These are phyloP conservation scores for Octodon degus DNA, from an alignment of 2,113 vertebrate genomes.

Conservation along the genomic window DNA sequence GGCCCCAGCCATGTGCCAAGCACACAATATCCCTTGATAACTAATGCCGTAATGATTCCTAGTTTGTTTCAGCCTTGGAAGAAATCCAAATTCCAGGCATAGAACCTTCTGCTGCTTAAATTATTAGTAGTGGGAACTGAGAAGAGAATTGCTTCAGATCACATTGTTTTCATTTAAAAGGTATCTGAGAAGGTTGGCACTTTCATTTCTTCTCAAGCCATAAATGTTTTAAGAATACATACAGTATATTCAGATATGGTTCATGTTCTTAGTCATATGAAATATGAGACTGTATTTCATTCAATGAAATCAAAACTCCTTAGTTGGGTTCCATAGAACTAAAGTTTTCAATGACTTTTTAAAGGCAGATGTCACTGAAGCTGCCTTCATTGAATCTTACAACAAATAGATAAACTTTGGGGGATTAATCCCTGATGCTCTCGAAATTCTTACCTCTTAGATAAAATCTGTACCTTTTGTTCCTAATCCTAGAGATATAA, in stretches of 20 bases:
- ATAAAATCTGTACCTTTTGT: slow-evolving; percentile 42
- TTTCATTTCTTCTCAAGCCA: neutral
- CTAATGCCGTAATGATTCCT: neutral
- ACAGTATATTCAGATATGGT: neutral
- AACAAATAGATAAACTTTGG: neutral
- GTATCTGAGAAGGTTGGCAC: neutral
- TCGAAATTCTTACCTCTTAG: neutral
- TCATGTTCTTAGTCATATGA: slow-evolving; percentile 42
- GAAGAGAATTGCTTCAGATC: slow-evolving; percentile 19
- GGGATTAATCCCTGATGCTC: neutral
- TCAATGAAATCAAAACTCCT: neutral
- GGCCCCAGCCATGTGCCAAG: neutral
- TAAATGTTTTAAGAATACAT: neutral
- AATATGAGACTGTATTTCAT: neutral
- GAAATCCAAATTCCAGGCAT: neutral
- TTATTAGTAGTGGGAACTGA: slow-evolving; percentile 8
- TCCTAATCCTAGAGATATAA: neutral
- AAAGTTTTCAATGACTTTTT: slow-evolving; percentile 18
- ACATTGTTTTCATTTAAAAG: slow-evolving; percentile 47
- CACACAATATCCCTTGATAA: slow-evolving; percentile 4
- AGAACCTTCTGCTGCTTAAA: slow-evolving; percentile 36
- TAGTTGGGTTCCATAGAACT: neutral
- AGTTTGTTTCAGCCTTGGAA: slow-evolving; percentile 49
- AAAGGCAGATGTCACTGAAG: neutral
- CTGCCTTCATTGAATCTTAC: slow-evolving; percentile 2